phyloP scores from a whole-genome alignment of 2,888 invertebrate genomes.

The Drosophila mulleri region DNA sequence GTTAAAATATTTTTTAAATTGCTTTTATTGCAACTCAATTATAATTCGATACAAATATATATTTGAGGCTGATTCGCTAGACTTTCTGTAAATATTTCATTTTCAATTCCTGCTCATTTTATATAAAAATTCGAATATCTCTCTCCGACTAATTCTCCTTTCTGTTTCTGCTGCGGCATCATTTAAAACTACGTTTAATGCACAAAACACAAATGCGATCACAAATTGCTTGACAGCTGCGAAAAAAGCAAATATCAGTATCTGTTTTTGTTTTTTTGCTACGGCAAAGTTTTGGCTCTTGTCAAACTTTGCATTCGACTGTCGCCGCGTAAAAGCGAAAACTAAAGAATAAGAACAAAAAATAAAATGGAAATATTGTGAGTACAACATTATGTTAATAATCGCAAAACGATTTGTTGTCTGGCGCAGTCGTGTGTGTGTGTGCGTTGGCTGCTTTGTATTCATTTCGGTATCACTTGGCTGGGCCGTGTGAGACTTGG shows the following conservation, averaged over 20 bases:
- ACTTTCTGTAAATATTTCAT: no score
- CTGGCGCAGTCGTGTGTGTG: slow-evolving; percentile 21
- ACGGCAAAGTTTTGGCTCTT: slow-evolving; percentile 30
- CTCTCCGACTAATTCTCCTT: background rate
- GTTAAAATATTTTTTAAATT: no score
- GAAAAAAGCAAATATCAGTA: background rate
- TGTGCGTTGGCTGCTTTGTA: slow-evolving; percentile 11
- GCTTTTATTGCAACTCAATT: no score
- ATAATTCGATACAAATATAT: no score
- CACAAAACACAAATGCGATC: background rate
- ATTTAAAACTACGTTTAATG: background rate
- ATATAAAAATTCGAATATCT: no score
- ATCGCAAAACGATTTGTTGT: slow-evolving; percentile 46
- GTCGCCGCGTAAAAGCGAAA: slow-evolving; percentile 24
- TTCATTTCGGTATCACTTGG: slow-evolving; percentile 42
- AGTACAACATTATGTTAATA: slow-evolving; percentile 74
- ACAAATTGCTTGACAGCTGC: slow-evolving; percentile 2
- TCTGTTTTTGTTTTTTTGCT: background rate
- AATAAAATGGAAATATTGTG: slow-evolving; percentile 37
- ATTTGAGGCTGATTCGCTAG: no score
- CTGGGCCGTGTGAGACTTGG: slow-evolving; percentile 49
- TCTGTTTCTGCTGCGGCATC: background rate
- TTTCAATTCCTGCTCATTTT: no score
- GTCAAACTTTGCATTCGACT: slow-evolving; percentile 66
- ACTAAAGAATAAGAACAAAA: background rate